Conservation (phyloP, 1,140 invertebrate species). For the Heterodera carotae region DNA sequence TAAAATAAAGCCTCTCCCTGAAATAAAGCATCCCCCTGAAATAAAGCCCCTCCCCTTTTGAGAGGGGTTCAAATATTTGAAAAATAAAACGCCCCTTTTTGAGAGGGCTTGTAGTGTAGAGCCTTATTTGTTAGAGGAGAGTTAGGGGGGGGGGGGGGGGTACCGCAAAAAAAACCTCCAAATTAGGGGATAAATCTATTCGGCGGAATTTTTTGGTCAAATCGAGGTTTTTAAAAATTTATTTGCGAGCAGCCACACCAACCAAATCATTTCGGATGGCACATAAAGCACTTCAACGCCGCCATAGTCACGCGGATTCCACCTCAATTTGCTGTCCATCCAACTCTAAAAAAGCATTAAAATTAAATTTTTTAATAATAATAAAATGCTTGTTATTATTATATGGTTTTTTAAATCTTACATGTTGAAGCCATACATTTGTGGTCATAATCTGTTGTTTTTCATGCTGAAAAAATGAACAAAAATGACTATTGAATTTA, state of each 20-base stretch:
- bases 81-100: no score
- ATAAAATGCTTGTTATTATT: no score
- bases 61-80: no score
- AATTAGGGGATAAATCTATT: no score
- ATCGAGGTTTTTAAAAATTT: slow-evolving; percentile 5
- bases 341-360: slow-evolving; percentile 68
- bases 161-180: no score
- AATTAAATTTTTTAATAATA: slow-evolving; percentile 21
- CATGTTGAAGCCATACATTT: slow-evolving; percentile 92
- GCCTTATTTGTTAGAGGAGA: no score
- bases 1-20: no score
- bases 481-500: not conserved
- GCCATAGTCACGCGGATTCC: slow-evolving; percentile 91
- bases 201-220: no score
- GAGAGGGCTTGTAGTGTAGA: no score
- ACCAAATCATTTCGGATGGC: slow-evolving; percentile 79
- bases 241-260: slow-evolving; percentile 89
- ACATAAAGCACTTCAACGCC: slow-evolving; percentile 79
- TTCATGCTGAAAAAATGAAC: slow-evolving; percentile 73
- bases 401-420: slow-evolving; percentile 69
- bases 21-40: no score
- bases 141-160: no score
- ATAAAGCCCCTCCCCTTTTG: no score
- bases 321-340: slow-evolving; percentile 93
- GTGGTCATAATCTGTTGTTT: slow-evolving; percentile 84